Conservation (phyloP, 2,888 invertebrate species). For the Drosophila phalerata region DNA sequence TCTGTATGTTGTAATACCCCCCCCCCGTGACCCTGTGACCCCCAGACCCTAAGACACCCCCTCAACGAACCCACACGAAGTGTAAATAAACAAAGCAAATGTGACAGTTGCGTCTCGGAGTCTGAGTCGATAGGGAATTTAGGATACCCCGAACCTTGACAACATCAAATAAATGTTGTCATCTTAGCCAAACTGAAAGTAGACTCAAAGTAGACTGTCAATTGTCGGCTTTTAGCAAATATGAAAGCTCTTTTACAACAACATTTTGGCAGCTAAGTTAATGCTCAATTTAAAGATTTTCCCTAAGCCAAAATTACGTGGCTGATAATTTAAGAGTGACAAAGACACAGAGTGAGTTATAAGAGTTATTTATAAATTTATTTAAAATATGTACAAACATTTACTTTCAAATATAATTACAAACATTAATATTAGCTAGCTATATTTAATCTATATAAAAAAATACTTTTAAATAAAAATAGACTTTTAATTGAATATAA, state of each 20-base stretch:
- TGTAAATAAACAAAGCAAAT: constrained; percentile 60
- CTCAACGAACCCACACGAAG: constrained; percentile 18
- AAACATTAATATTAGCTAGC: too few species aligned
- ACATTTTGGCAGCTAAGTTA: constrained; percentile 26
- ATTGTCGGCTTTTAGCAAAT: constrained; percentile 55
- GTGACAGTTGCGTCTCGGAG: constrained; percentile 59
- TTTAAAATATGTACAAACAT: too few species aligned
- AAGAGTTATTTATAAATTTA: too few species aligned
- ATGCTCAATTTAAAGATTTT: constrained; percentile 7
- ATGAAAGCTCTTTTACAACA: constrained; percentile 27
- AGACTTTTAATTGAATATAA: too few species aligned
- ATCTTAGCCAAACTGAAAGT: constrained; percentile 45
- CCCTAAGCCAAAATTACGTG: constrained; percentile 5
- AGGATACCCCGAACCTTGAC: constrained; percentile 29
- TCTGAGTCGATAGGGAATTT: constrained; percentile 27
- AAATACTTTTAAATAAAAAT: too few species aligned
- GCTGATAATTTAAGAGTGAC: background rate
- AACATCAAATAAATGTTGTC: constrained; percentile 65
- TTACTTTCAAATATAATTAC: too few species aligned
- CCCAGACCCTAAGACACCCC: background rate
- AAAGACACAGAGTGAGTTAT: background rate
- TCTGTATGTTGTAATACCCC: constrained; percentile 39
- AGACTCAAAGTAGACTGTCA: constrained; percentile 49
- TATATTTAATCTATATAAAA: too few species aligned
- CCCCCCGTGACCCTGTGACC: constrained; percentile 10